Base-by-base conservation (phyloP, 2,113 vertebrate species). In the Fregetta grallaria region DNA sequence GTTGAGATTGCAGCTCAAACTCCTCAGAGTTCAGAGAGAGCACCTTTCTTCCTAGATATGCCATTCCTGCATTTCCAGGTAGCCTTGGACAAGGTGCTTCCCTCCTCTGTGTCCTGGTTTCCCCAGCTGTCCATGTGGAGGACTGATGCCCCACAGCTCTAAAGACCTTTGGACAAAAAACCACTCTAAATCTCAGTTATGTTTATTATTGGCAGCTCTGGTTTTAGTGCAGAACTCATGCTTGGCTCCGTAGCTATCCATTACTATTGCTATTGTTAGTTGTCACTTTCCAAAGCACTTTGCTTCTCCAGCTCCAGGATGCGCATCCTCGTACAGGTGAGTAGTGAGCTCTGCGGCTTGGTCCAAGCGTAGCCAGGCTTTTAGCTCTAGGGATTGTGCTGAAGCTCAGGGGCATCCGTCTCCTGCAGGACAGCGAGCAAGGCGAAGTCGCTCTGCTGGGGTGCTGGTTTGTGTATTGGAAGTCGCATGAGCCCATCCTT, bases 381-480 rank as follows among this genome's bases (percentile, higher is more conserved):
- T n/a, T 4, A 4, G 40, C 65, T 55, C 23, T 9, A 1, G 30
- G 44, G 9, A 17, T 26, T 19, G 40, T 13, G 12, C 25, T 7
- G 19, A 30, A 85, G 29, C 52, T 56, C n/a, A 3, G 66, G 87
- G 21, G 2, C 13, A 0, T 32, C 18, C 0, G 0, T 15, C 15
- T 50, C 15, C 42, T 19, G 25, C 55, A 18, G 56, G 55, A 15
- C 50, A 10, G 25, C 0, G 25, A 36, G 29, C 32, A 15, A 22
- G 45, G 30, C 3, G 16, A 27, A 22, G 61, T 4, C 3, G 0
- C n/a, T 21, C 55, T 47, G 53, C 21, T 32, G 83, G 79, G 36
- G 11, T 10, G 29, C 49, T 27, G 62, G 34, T 25, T 17, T 16
- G 38, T 3, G 29, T 15, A 13, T 10, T 22, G 50, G 53, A 25